A percentile compares a stretch with the other conserved stretches of the same genome.
These are phyloP conservation scores for Nephila pilipes DNA, from an alignment of 1,140 invertebrate genomes.

Conservation along the genomic window DNA sequence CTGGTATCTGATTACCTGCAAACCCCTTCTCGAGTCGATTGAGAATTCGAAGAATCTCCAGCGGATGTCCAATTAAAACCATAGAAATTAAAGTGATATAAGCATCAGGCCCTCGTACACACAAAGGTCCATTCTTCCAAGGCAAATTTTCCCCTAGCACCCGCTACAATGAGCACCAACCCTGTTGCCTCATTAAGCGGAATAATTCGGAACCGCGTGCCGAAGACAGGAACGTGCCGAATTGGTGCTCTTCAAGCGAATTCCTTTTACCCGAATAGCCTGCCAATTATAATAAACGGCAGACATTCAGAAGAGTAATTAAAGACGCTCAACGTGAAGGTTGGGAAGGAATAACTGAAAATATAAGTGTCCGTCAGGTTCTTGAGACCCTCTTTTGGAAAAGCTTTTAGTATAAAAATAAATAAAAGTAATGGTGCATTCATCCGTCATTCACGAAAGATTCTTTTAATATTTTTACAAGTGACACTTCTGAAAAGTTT, in stretches of 20 bases:
- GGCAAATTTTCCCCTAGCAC: background rate
- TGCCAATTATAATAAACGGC: conserved; percentile 69
- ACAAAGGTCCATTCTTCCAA: conserved; percentile 23
- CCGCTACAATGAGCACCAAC: background rate
- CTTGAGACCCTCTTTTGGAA: background rate
- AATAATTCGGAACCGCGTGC: conserved; percentile 55
- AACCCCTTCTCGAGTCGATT: background rate
- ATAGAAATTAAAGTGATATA: conserved; percentile 46
- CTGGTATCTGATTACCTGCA: conserved; percentile 15
- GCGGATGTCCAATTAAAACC: conserved; percentile 47
- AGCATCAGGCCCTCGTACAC: conserved; percentile 14
- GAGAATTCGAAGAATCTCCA: conserved; percentile 15
- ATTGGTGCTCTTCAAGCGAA: conserved; percentile 43
- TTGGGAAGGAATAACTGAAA: background rate
- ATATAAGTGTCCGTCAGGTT: conserved; percentile 28
- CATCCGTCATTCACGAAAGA: background rate
- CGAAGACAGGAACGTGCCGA: conserved; percentile 40
- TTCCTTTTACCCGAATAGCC: conserved; percentile 57
- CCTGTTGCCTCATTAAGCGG: conserved; percentile 45
- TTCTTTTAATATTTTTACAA: background rate
- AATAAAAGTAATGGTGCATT: background rate
- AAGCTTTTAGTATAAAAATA: background rate
- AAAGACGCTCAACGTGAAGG: conserved; percentile 26
- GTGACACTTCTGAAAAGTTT: background rate
- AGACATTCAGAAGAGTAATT: conserved; percentile 58